Conservation (phyloP, 2,113 vertebrate genomes). For the Phycodurus eques region DNA sequence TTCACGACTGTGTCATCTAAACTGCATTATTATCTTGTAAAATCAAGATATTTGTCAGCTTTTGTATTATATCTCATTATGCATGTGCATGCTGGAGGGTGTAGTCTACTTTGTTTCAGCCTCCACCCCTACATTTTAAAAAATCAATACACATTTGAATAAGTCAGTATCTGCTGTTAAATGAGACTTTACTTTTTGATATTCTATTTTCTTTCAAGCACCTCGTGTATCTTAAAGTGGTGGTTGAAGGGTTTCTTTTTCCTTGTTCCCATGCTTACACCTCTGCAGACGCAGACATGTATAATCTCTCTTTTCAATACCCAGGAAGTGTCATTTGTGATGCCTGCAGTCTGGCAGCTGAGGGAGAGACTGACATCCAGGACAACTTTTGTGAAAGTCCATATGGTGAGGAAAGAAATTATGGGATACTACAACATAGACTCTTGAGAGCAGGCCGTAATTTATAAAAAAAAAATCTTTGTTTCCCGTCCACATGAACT, state of each 20-base stretch:
- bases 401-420: slow-evolving; percentile 64
- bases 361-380: slow-evolving; percentile 67
- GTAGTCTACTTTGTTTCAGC: no score
- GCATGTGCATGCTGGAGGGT: no score
- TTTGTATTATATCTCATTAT: no score
- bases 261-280: background rate
- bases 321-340: slow-evolving; percentile 68
- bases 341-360: slow-evolving; percentile 63
- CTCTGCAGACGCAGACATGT: background rate
- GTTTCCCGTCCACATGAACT: background rate
- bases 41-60: no score
- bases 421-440: background rate
- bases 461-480: background rate
- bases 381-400: slow-evolving; percentile 69
- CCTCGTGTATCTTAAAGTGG: background rate
- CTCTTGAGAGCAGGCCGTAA: background rate
- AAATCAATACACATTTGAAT: background rate
- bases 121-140: no score
- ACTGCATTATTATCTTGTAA: no score
- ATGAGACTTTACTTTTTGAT: background rate
- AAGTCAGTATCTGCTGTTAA: background rate
- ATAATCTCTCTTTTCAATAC: background rate
- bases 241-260: background rate
- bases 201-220: background rate
- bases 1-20: no score